phyloP scores from a whole-genome alignment of 2,113 vertebrate species.

The Murina feae region DNA sequence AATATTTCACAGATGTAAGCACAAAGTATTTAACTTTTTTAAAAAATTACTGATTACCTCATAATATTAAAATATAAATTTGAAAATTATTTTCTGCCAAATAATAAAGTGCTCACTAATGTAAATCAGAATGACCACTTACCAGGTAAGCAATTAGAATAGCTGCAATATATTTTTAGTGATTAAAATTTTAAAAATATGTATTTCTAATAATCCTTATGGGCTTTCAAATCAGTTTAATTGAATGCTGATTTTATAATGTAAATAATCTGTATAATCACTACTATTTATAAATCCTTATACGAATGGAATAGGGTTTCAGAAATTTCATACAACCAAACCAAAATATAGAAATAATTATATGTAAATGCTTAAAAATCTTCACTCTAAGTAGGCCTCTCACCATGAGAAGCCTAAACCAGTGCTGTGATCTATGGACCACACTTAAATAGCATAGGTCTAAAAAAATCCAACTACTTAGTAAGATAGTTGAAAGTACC shows the following conservation, averaged over 20 bases:
- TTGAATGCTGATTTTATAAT: not conserved
- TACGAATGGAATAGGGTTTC: not conserved
- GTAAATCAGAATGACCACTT: not conserved
- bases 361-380: not conserved
- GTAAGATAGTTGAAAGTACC: not conserved
- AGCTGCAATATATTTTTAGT: not conserved
- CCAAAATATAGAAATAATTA: not conserved
- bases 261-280: not conserved
- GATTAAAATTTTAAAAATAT: not conserved
- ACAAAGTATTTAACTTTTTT: not conserved
- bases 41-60: not conserved
- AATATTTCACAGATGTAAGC: not conserved
- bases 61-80: constrained; percentile 12
- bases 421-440: not conserved
- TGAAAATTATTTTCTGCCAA: not conserved
- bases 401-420: not conserved
- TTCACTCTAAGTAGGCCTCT: not conserved
- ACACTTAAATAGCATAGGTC: not conserved
- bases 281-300: not conserved
- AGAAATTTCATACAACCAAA: not conserved
- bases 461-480: not conserved
- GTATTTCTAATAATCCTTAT: not conserved
- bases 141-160: not conserved
- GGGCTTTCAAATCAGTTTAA: not conserved
- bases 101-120: not conserved